Evolutionary conservation across 2,113 vertebrate species (phyloP).

Genomic region (Coptodon rendalli): DNA sequence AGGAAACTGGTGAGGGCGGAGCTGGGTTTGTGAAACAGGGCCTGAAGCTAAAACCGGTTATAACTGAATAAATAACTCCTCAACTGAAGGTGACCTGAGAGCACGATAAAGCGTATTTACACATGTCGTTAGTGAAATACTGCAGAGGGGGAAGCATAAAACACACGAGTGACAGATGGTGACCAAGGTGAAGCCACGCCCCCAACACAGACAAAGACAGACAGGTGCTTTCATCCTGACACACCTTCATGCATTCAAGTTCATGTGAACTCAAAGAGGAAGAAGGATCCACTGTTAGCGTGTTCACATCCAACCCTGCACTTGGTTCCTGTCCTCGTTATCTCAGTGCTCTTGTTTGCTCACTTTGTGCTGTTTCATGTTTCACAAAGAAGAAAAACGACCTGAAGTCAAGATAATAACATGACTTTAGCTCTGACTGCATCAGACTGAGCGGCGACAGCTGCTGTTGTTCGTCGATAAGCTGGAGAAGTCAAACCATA

Average conservation of each 20-base stretch:
- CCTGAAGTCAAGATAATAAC: fast-evolving
- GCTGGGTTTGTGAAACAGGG: not conserved
- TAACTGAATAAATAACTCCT: not conserved
- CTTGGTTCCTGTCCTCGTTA: not conserved
- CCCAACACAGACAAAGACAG: not conserved
- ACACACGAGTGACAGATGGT: fast-evolving
- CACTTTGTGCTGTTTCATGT: not conserved
- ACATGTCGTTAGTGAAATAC: not conserved
- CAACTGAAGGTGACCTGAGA: fast-evolving
- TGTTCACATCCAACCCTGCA: not conserved
- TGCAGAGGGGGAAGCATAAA: not conserved
- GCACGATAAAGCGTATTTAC: fast-evolving
- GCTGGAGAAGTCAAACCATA: fast-evolving
- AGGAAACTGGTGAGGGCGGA: fast-evolving
- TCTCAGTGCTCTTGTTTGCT: not conserved
- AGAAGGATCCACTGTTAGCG: not conserved
- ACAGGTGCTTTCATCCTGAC: fast-evolving
- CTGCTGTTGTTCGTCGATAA: not conserved
- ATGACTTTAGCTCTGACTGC: fast-evolving
- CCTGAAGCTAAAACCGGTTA: not conserved
- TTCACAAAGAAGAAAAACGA: not conserved
- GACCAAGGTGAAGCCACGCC: not conserved
- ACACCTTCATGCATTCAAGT: not conserved
- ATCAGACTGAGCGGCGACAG: not conserved
- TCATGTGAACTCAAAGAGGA: not conserved